These are phyloP conservation scores for Acrocephalus scirpaceus DNA, from an alignment of 2,797 vertebrate genomes.

Conservation along the genomic window DNA sequence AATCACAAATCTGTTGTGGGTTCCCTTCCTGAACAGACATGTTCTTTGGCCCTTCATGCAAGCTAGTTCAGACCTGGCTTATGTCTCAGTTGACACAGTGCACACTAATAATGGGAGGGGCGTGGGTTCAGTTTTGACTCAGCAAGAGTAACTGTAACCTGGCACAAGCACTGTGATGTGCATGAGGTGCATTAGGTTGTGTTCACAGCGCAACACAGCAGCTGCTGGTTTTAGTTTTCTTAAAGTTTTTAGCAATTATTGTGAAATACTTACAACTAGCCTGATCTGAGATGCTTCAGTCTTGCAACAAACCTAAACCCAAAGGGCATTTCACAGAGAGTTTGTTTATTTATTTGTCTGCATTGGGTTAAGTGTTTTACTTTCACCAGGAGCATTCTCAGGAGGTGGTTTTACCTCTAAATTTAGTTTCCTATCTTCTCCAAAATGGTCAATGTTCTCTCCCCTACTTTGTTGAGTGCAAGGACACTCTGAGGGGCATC, in stretches of 20 bases:
- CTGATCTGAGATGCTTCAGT: not conserved
- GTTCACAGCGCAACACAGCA: not conserved
- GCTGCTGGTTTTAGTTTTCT: not conserved
- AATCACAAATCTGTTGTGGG: not conserved
- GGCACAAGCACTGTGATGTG: not conserved
- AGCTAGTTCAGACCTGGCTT: not conserved
- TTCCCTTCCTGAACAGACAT: not conserved
- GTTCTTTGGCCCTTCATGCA: not conserved
- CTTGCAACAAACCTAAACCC: not conserved
- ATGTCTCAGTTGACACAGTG: no score
- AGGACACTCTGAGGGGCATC: not conserved
- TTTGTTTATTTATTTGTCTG: not conserved
- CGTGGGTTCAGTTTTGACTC: not conserved
- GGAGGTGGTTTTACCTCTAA: not conserved
- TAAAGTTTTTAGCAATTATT: not conserved
- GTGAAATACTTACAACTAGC: not conserved
- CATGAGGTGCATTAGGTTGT: accelerated
- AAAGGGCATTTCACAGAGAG: not conserved
- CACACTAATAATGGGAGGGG: not conserved
- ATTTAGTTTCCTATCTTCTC: not conserved
- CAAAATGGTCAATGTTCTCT: not conserved
- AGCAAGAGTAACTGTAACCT: not conserved
- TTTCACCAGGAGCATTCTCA: not conserved
- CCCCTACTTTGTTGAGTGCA: not conserved
- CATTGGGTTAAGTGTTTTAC: not conserved